A percentile compares a stretch with the other conserved stretches of the same genome.
Conservation (phyloP, 2,797 vertebrate genomes). For the Enteromius thamalakanensis region DNA sequence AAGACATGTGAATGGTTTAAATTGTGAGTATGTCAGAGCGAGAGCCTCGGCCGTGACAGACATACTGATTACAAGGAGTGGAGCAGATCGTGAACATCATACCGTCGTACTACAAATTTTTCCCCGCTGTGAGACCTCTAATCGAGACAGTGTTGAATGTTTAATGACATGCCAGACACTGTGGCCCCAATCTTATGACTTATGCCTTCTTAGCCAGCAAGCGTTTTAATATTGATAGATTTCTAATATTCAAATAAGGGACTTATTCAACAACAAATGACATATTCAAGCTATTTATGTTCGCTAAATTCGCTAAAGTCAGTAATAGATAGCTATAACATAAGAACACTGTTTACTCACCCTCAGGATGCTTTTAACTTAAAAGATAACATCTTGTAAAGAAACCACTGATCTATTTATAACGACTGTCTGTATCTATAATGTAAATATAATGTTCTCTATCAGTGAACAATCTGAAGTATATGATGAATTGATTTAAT, state of each 20-base stretch:
- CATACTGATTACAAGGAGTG: constrained; percentile 45
- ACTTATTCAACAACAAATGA: not conserved
- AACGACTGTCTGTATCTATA: too few relatives aligned
- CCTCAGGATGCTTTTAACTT: not conserved
- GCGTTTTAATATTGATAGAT: not conserved
- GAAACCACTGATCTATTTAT: too few relatives aligned
- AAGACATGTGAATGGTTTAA: constrained; percentile 21
- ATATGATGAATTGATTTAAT: not conserved
- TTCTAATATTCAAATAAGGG: constrained; percentile 27
- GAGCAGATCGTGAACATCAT: constrained; percentile 41
- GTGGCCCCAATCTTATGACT: constrained; percentile 57
- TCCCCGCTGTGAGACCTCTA: constrained; percentile 36
- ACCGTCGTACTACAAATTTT: constrained; percentile 1
- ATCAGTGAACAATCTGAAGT: not conserved
- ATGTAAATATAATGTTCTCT: too few relatives aligned
- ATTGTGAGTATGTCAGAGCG: constrained; percentile 30
- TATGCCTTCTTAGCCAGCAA: constrained; percentile 43
- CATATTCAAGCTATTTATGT: not conserved
- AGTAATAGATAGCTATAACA: not conserved
- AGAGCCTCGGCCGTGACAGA: constrained; percentile 23
- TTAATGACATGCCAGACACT: constrained; percentile 59
- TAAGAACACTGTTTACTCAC: not conserved
- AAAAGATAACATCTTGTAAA: not conserved
- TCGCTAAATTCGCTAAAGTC: too few relatives aligned
- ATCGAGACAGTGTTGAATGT: constrained; percentile 56